Evolutionary conservation across 1,140 invertebrate species (phyloP).

Genomic region (Neodiprion fabricii): DNA sequence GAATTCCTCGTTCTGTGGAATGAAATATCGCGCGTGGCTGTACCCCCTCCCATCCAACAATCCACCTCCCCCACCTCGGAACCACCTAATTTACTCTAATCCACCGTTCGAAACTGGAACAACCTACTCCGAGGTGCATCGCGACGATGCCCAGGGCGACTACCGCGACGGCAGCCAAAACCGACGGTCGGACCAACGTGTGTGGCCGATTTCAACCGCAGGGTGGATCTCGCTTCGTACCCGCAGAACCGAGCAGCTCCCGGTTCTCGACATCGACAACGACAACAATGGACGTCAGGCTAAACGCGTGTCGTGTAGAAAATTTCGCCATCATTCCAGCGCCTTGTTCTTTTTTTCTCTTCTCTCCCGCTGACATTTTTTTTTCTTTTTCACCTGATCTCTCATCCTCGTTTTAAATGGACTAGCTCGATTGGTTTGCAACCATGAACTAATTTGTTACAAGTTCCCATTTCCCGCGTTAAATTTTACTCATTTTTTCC

Average conservation of each 20-base stretch:
- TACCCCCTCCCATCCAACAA: too few species aligned
- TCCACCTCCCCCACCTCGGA: slow-evolving; percentile 2
- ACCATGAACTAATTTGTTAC: too few species aligned
- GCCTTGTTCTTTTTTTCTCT: too few species aligned
- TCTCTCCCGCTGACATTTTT: too few species aligned
- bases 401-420: too few species aligned
- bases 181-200: neutral
- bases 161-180: neutral
- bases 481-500: neutral
- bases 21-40: too few species aligned
- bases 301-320: neutral
- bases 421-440: too few species aligned
- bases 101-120: slow-evolving; percentile 15
- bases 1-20: too few species aligned
- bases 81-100: neutral
- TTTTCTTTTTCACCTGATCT: too few species aligned
- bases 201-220: neutral
- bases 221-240: neutral
- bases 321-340: neutral
- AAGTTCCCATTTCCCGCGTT: neutral
- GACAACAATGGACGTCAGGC: neutral
- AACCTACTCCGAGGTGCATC: neutral
- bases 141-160: slow-evolving; percentile 4
- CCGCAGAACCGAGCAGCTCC: neutral
- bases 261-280: neutral